phyloP scores from a whole-genome alignment of 2,888 invertebrate species.

The Bellardia bayeri region DNA sequence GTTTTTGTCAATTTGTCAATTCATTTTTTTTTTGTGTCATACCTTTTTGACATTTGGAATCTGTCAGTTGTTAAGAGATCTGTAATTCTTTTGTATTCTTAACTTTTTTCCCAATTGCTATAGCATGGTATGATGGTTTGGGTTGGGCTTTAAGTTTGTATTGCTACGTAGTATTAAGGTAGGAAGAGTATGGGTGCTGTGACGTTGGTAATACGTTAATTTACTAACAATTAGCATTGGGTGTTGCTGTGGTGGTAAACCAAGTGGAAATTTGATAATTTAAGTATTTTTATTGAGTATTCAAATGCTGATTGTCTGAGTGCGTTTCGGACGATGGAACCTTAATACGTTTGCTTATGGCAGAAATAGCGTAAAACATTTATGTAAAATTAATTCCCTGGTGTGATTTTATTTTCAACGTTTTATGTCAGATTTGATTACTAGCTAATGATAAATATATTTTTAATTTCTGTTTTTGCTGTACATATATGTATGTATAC shows the following conservation, averaged over 20 bases:
- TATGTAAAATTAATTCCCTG: conserved; percentile 63
- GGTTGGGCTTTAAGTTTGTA: conserved; percentile 28
- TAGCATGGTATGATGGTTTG: conserved; percentile 25
- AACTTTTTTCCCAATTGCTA: conserved; percentile 27
- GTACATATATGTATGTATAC: too few relatives aligned
- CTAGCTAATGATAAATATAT: conserved; percentile 51
- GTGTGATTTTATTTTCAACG: conserved; percentile 68
- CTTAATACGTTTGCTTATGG: neutral
- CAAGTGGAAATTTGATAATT: conserved; percentile 68
- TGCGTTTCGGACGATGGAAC: conserved; percentile 11
- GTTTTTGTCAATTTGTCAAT: conserved; percentile 65
- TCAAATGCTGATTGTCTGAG: conserved; percentile 23
- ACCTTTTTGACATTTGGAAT: conserved; percentile 67
- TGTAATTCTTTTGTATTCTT: conserved; percentile 35
- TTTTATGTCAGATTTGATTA: conserved; percentile 72
- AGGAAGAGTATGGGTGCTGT: conserved; percentile 50
- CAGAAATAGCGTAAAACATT: conserved; percentile 34
- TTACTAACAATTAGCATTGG: conserved; percentile 73
- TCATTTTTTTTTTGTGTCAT: neutral
- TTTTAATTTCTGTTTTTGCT: conserved; percentile 25
- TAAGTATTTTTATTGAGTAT: conserved; percentile 37
- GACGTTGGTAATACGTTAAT: conserved; percentile 71
- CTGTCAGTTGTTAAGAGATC: conserved; percentile 69
- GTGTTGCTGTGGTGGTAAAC: conserved; percentile 71
- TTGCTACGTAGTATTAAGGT: neutral